A percentile compares a stretch with the other conserved stretches of the same genome.
These are phyloP conservation scores for Lithosia quadra DNA, from an alignment of 2,888 invertebrate species.

Conservation along the genomic window DNA sequence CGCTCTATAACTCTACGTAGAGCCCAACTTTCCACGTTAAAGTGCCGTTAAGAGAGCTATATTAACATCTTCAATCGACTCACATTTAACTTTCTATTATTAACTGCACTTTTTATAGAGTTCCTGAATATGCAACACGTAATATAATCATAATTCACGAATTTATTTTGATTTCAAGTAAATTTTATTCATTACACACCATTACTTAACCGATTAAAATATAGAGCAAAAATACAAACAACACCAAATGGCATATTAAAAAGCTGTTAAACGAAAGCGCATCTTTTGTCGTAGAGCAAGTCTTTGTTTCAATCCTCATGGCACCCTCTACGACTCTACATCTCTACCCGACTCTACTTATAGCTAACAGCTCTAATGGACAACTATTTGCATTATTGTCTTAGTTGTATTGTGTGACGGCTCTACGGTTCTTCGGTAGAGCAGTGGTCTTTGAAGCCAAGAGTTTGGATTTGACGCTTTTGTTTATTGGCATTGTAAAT, in stretches of 20 bases:
- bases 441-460: slow-evolving; percentile 4
- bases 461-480: slow-evolving; percentile 14
- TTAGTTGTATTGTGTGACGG: slow-evolving; percentile 29
- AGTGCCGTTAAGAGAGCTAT: slow-evolving; percentile 25
- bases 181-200: too few relatives aligned
- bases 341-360: slow-evolving; percentile 31
- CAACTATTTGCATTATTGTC: slow-evolving; percentile 52
- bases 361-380: slow-evolving; percentile 46
- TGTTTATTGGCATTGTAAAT: slow-evolving; percentile 3
- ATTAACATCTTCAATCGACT: slow-evolving; percentile 29
- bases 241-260: slow-evolving; percentile 39
- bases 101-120: background rate
- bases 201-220: slow-evolving; percentile 2
- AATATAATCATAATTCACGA: too few relatives aligned
- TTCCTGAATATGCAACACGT: too few relatives aligned
- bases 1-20: slow-evolving; percentile 5
- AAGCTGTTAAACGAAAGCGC: slow-evolving; percentile 30
- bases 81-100: background rate
- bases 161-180: too few relatives aligned
- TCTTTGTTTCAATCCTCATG: slow-evolving; percentile 44
- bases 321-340: slow-evolving; percentile 27
- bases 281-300: slow-evolving; percentile 29
- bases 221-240: slow-evolving; percentile 21
- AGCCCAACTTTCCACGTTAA: slow-evolving; percentile 34
- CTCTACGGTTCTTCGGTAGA: slow-evolving; percentile 11